phyloP scores from a whole-genome alignment of 2,113 vertebrate genomes.

The Osmerus eperlanus region DNA sequence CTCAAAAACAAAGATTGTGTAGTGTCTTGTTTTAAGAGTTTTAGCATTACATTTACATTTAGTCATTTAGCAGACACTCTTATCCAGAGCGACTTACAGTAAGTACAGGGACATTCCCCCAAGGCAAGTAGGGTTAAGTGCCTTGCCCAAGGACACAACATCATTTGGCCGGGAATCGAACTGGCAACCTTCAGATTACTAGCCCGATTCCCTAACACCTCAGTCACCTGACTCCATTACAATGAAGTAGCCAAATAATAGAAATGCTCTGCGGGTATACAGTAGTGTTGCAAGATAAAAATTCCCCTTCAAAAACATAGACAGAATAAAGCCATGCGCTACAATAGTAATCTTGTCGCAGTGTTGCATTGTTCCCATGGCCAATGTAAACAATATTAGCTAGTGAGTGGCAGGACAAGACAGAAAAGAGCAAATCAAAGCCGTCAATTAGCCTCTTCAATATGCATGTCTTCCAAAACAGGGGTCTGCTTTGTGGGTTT shows the following conservation, averaged over 20 bases:
- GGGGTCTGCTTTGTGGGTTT: constrained; percentile 59
- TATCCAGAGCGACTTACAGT: no score
- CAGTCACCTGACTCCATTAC: background rate
- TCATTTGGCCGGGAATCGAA: no score
- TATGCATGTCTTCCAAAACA: constrained; percentile 50
- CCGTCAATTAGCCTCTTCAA: constrained; percentile 60
- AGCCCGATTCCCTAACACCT: no score
- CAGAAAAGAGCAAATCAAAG: constrained; percentile 42
- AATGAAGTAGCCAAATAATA: background rate
- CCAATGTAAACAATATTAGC: constrained; percentile 26
- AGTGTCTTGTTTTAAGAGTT: no score
- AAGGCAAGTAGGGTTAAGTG: no score
- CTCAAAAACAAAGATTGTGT: no score
- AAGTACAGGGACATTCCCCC: no score
- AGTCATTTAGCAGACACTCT: no score
- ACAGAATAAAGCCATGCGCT: background rate
- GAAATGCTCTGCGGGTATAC: background rate
- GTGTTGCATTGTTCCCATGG: background rate
- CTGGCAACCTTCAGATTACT: no score
- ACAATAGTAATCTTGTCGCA: background rate
- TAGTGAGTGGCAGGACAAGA: constrained; percentile 46
- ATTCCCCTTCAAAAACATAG: background rate
- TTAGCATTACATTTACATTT: no score
- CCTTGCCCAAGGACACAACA: no score
- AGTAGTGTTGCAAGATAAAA: no score